Percentiles rank a stretch among this genome's conserved stretches.
These are phyloP conservation scores for Rhinoptilus africanus DNA, from an alignment of 2,113 vertebrate genomes.

Conservation along the genomic window DNA sequence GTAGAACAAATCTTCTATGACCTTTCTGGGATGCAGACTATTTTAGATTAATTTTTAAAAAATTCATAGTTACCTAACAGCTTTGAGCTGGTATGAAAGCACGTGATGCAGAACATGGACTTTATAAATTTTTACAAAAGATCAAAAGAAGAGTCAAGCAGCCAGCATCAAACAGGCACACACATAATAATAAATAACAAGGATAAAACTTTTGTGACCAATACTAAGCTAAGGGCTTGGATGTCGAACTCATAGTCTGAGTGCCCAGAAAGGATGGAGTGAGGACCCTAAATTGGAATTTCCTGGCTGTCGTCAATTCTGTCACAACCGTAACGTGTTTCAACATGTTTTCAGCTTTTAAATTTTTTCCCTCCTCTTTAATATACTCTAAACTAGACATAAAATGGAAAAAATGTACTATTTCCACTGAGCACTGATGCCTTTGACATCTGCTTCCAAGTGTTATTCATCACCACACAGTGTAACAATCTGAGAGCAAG, in stretches of 20 bases:
- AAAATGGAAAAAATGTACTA: conserved; percentile 73
- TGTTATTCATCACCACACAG: conserved; percentile 72
- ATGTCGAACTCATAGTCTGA: not conserved
- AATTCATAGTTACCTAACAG: not conserved
- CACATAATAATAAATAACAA: not conserved
- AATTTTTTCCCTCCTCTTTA: conserved; percentile 63
- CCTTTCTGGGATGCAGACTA: conserved; percentile 2
- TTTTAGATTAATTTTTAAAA: not conserved
- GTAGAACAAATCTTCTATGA: conserved; percentile 14
- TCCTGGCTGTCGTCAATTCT: conserved; percentile 60
- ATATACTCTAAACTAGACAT: conserved; percentile 65
- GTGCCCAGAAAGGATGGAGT: conserved; percentile 46
- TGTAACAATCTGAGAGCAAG: conserved; percentile 65
- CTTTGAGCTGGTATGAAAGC: not conserved
- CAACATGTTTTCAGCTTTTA: conserved; percentile 66
- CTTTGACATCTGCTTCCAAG: conserved; percentile 77
- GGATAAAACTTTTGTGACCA: not conserved
- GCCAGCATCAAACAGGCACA: conserved; percentile 4
- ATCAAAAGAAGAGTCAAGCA: conserved; percentile 20
- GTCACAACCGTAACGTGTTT: conserved; percentile 49
- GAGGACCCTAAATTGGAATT: conserved; percentile 51
- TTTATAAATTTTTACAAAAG: not conserved
- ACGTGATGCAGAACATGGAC: not conserved
- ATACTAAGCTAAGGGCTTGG: not conserved
- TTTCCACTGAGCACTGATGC: conserved; percentile 69